phyloP scores from a whole-genome alignment of 1,140 invertebrate genomes.

The Spodoptera frugiperda region DNA sequence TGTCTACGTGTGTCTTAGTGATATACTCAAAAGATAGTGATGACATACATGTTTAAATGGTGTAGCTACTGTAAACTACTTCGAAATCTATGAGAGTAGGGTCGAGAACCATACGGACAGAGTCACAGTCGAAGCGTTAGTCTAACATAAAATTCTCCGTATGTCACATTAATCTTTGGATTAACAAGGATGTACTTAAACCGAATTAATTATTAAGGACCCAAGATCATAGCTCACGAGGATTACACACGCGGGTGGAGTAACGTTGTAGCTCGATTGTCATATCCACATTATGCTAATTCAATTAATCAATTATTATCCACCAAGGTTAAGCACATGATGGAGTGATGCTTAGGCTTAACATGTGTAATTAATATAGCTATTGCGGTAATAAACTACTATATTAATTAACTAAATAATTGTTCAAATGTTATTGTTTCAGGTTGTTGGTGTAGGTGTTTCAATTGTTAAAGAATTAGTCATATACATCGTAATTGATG shows the following conservation, averaged over 20 bases:
- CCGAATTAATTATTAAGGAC: constrained; percentile 29
- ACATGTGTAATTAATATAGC: constrained; percentile 11
- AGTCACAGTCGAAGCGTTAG: not conserved
- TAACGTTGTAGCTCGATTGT: not conserved
- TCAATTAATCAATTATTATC: constrained; percentile 23
- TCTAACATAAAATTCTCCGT: not conserved
- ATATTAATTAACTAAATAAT: too few relatives aligned
- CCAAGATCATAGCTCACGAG: constrained; percentile 8
- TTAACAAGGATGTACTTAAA: constrained; percentile 15
- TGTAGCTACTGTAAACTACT: too few relatives aligned
- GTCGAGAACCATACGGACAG: too few relatives aligned
- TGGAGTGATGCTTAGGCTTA: not conserved
- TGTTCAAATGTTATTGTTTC: not conserved
- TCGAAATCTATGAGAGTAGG: too few relatives aligned
- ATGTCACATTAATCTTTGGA: not conserved
- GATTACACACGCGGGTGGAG: constrained; percentile 11
- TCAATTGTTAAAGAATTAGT: too few relatives aligned
- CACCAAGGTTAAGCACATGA: not conserved
- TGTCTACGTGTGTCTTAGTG: too few relatives aligned
- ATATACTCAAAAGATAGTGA: too few relatives aligned
- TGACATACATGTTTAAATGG: too few relatives aligned
- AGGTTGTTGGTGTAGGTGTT: not conserved
- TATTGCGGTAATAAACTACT: not conserved
- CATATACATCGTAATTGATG: too few relatives aligned
- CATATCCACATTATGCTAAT: constrained; percentile 34